phyloP scores from a whole-genome alignment of 2,888 invertebrate species.

The Tachina fera region DNA sequence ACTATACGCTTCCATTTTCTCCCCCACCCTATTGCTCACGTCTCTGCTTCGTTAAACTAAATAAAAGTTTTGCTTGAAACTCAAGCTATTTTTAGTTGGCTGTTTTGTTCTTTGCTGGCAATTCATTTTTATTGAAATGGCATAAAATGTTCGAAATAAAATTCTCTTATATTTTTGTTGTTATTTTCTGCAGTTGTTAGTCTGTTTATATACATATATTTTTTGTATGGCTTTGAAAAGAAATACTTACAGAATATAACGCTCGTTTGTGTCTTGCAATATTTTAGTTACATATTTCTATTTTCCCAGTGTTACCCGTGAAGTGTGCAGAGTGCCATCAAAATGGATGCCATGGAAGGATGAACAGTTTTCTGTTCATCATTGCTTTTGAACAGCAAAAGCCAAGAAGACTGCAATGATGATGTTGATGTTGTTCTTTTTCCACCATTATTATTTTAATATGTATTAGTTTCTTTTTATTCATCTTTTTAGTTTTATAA shows the following conservation, averaged over 20 bases:
- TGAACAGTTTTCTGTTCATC: conserved; percentile 40
- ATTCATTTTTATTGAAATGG: conserved; percentile 82
- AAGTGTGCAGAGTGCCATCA: conserved; percentile 19
- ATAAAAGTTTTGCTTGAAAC: conserved; percentile 59
- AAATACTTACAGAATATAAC: conserved; percentile 26
- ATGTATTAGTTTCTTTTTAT: conserved; percentile 19
- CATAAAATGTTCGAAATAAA: conserved; percentile 76
- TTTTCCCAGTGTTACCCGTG: conserved; percentile 29
- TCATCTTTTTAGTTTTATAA: conserved; percentile 47
- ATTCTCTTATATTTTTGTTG: conserved; percentile 21
- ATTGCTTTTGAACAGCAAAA: conserved; percentile 20
- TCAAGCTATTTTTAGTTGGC: conserved; percentile 66
- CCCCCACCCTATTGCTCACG: not conserved
- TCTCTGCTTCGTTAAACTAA: conserved; percentile 38
- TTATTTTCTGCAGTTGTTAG: conserved; percentile 40
- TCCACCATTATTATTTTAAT: conserved; percentile 37
- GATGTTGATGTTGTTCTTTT: conserved; percentile 48
- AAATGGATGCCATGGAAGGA: conserved; percentile 28
- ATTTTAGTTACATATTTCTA: conserved; percentile 50
- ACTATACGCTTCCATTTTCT: not conserved
- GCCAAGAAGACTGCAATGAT: conserved; percentile 39
- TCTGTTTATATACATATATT: conserved; percentile 21
- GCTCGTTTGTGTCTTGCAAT: conserved; percentile 48
- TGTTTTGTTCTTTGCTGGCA: conserved; percentile 75
- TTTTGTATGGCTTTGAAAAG: conserved; percentile 7